Conservation (phyloP, 2,797 vertebrate species). For the Bradypodion pumilum region DNA sequence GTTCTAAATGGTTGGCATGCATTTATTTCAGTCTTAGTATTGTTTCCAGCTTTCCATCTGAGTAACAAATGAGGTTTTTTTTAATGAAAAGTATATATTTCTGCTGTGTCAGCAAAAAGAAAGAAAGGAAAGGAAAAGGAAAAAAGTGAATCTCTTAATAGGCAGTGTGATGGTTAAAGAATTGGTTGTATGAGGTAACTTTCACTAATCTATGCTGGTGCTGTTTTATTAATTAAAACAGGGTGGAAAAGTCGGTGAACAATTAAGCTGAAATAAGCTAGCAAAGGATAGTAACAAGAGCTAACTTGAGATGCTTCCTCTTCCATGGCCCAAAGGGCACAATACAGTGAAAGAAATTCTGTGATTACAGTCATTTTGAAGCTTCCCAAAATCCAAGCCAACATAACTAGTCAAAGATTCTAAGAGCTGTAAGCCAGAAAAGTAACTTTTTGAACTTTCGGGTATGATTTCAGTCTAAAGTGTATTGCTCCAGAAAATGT, state of each 20-base stretch:
- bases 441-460: not conserved
- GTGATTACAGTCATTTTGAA: not conserved
- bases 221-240: constrained; percentile 42
- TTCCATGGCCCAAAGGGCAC: not conserved
- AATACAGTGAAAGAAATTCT: not conserved
- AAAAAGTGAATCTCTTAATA: not conserved
- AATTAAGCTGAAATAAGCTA: constrained; percentile 57
- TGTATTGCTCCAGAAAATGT: constrained; percentile 25
- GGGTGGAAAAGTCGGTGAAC: constrained; percentile 40
- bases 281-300: not conserved
- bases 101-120: not conserved
- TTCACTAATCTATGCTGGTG: constrained; percentile 11
- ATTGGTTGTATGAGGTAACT: constrained; percentile 26
- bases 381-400: too few species aligned
- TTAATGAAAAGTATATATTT: constrained; percentile 9
- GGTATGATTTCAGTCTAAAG: rapidly evolving
- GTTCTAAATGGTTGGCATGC: not conserved
- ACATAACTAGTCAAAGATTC: too few species aligned
- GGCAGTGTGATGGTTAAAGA: not conserved
- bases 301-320: constrained; percentile 29
- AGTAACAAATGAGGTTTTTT: rapidly evolving
- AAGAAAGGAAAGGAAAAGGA: too few species aligned
- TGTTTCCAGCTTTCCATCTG: not conserved
- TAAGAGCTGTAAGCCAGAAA: too few species aligned
- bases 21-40: not conserved